Conservation (phyloP, 1,140 invertebrate species). For the Lepidurus arcticus region DNA sequence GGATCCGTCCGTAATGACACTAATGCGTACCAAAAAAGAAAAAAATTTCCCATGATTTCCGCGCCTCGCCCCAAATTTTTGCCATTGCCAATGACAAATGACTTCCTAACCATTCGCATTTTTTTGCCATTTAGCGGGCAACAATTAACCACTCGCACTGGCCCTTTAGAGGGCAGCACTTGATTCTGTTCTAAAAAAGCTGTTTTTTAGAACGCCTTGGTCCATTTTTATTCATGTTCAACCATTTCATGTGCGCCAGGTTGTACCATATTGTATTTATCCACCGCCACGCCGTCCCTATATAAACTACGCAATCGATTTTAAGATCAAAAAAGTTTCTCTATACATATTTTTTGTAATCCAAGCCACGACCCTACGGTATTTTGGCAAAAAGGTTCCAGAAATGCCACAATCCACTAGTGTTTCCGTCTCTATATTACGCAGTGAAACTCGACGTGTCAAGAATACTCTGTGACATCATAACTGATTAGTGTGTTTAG, state of each 20-base stretch:
- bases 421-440: no score
- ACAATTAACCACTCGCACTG: neutral
- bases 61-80: neutral
- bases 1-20: conserved; percentile 17
- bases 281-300: neutral
- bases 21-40: neutral
- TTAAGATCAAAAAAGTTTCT: neutral
- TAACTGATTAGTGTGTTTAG: no score
- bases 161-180: neutral
- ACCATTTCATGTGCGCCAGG: neutral
- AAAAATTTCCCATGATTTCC: neutral
- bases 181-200: neutral
- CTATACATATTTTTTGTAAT: neutral
- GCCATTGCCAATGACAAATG: neutral
- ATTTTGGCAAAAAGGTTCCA: neutral
- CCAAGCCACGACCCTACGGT: neutral
- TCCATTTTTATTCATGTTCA: neutral
- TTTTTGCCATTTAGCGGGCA: neutral
- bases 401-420: no score
- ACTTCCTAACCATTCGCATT: conserved; percentile 1
- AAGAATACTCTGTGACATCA: no score
- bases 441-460: no score
- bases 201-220: neutral
- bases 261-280: conserved; percentile 17
- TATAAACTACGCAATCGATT: neutral